These are phyloP conservation scores for Watsonalla cultraria DNA, from an alignment of 2,888 invertebrate species.

Conservation along the genomic window DNA sequence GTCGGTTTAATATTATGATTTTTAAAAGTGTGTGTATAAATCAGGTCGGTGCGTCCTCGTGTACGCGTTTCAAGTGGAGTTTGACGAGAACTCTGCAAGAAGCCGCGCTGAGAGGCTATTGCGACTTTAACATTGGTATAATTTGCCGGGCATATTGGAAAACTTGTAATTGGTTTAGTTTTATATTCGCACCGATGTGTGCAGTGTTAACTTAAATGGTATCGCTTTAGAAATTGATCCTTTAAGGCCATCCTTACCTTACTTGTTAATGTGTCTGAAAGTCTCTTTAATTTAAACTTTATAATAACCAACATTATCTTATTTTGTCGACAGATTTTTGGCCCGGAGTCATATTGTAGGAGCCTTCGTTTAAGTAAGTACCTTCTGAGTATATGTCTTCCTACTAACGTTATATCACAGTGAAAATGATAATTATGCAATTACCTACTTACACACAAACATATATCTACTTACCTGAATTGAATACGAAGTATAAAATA, in stretches of 20 bases:
- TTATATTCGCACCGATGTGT: constrained; percentile 63
- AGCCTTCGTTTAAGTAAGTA: constrained; percentile 67
- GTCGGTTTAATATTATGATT: neutral
- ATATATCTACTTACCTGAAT: too few relatives aligned
- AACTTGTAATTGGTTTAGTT: constrained; percentile 75
- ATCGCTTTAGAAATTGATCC: constrained; percentile 46
- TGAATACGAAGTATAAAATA: too few relatives aligned
- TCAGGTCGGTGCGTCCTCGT: constrained; percentile 11
- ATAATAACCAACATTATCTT: neutral
- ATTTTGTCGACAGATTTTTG: constrained; percentile 58
- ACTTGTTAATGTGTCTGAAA: neutral
- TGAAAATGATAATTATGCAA: neutral
- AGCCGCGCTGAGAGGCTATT: constrained; percentile 50
- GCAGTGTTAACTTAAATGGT: constrained; percentile 54
- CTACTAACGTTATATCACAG: neutral
- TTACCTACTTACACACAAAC: too few relatives aligned
- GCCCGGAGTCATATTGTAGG: constrained; percentile 72
- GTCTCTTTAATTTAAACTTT: too few relatives aligned
- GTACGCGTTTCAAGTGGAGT: constrained; percentile 40
- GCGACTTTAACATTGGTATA: constrained; percentile 65
- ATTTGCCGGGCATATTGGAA: constrained; percentile 70
- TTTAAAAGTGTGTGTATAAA: constrained; percentile 19
- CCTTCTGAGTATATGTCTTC: neutral
- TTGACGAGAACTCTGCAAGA: constrained; percentile 45
- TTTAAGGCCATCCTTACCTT: constrained; percentile 8